phyloP scores from a whole-genome alignment of 2,113 vertebrate genomes.

The Phocoena phocoena region DNA sequence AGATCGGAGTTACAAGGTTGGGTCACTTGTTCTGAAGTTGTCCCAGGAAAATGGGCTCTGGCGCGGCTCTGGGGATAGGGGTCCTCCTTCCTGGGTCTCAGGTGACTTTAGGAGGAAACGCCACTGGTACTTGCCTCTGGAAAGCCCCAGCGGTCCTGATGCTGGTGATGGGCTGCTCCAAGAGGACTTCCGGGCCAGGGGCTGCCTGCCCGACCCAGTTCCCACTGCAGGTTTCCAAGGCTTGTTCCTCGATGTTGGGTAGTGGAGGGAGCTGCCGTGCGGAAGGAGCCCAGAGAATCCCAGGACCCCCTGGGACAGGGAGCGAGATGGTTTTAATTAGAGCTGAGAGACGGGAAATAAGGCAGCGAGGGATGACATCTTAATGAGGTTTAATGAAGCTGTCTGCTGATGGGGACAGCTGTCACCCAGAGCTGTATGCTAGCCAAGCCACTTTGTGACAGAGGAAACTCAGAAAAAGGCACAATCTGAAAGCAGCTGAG shows the following conservation, averaged over 20 bases:
- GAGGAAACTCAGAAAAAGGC: constrained; percentile 53
- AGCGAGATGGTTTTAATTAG: constrained; percentile 87
- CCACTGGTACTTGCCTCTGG: not conserved
- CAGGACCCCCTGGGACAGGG: constrained; percentile 78
- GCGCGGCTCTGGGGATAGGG: too few species aligned
- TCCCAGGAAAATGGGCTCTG: not conserved
- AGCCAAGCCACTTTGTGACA: constrained; percentile 82
- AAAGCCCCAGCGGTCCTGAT: not conserved
- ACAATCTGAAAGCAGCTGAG: not conserved
- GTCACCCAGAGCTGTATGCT: constrained; percentile 85
- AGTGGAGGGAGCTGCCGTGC: constrained; percentile 70
- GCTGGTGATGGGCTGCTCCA: not conserved
- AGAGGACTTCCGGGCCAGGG: constrained; percentile 41
- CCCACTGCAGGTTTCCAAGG: constrained; percentile 62
- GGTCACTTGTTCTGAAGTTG: not conserved
- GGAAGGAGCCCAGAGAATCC: constrained; percentile 83
- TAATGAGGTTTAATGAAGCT: constrained; percentile 92
- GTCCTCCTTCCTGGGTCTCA: not conserved
- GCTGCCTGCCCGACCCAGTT: not conserved
- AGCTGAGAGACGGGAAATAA: constrained; percentile 84
- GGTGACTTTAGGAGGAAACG: not conserved
- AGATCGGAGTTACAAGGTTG: not conserved
- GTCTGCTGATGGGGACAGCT: constrained; percentile 89
- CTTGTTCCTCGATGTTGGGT: constrained; percentile 35
- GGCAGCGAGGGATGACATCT: constrained; percentile 87